Evolutionary conservation across 2,888 invertebrate genomes (phyloP).

Genomic region (Sarcophaga rosellei): DNA sequence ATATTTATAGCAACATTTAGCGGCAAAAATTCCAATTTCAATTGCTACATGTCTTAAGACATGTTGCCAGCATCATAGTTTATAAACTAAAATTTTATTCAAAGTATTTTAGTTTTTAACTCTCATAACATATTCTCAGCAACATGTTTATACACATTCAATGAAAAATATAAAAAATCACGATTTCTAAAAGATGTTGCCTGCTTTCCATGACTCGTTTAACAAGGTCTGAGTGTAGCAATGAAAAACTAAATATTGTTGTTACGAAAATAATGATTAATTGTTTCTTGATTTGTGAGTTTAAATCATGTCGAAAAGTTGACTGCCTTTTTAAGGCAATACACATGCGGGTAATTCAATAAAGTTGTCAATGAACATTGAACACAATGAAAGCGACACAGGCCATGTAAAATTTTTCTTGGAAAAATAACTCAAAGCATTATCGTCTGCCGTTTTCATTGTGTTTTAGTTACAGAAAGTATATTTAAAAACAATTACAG

Average conservation of each 20-base stretch:
- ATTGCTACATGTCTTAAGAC: too few species aligned
- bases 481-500: not conserved
- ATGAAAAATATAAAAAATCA: not conserved
- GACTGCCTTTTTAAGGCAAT: not conserved
- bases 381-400: not conserved
- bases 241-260: conserved; percentile 15
- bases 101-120: too few species aligned
- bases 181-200: too few species aligned
- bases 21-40: too few species aligned
- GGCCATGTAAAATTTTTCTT: not conserved
- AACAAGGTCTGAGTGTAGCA: conserved; percentile 13
- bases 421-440: too few species aligned
- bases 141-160: not conserved
- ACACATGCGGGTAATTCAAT: not conserved
- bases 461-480: not conserved
- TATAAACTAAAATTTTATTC: too few species aligned
- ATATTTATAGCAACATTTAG: too few species aligned
- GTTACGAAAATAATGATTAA: conserved; percentile 50
- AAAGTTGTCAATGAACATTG: conserved; percentile 20
- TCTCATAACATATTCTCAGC: too few species aligned
- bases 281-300: conserved; percentile 52
- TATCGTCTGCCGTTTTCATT: not conserved
- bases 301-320: conserved; percentile 28
- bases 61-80: too few species aligned
- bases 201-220: not conserved